Percentiles rank a stretch among this genome's conserved stretches.
Conservation (phyloP, 2,797 vertebrate species). For the Argentina silus region DNA sequence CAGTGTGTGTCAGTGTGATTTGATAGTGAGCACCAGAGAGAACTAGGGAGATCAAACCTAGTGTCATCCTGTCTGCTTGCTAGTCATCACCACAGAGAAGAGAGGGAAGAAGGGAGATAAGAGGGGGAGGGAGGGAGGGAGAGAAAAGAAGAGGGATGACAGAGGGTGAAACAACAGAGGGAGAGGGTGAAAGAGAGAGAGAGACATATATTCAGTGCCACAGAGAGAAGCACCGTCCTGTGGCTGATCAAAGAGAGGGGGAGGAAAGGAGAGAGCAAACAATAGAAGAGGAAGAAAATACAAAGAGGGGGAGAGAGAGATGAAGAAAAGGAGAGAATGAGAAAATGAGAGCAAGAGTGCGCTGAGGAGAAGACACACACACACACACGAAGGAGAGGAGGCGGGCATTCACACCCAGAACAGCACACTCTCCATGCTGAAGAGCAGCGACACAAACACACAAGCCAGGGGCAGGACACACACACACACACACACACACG, state of each 20-base stretch:
- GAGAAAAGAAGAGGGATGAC: constrained; percentile 4
- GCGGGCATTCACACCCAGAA: constrained; percentile 29
- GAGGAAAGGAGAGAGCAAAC: background rate
- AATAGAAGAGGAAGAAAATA: background rate
- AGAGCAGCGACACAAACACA: constrained; percentile 19
- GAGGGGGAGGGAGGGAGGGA: background rate
- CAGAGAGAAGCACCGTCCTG: background rate
- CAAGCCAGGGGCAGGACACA: background rate
- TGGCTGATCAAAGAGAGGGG: background rate
- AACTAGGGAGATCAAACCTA: background rate
- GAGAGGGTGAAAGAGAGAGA: background rate
- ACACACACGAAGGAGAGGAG: background rate
- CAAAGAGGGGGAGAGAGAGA: background rate
- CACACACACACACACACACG: constrained; percentile 4
- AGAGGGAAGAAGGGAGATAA: background rate
- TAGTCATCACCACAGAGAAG: background rate
- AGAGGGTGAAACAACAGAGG: background rate
- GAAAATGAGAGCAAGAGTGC: background rate
- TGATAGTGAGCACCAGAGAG: background rate
- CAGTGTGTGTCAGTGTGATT: background rate
- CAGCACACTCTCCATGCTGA: constrained; percentile 16
- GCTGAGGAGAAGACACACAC: background rate
- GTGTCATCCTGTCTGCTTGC: constrained; percentile 3
- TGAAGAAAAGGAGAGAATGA: background rate
- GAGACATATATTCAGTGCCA: background rate